Base-by-base conservation (phyloP, 2,113 vertebrate genomes). In the Pithys albifrons region DNA sequence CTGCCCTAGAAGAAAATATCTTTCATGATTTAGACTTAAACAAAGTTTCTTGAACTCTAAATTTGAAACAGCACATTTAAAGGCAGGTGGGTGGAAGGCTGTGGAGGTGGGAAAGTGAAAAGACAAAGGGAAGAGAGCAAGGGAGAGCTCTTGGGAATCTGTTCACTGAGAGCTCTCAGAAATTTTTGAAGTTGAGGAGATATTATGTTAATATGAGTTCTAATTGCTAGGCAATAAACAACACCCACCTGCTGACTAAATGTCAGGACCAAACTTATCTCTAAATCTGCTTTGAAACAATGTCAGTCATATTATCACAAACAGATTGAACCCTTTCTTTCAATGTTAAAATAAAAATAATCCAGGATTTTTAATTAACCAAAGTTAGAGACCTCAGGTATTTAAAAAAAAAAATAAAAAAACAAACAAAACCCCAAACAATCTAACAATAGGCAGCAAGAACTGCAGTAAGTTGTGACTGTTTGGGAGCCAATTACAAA, bases 211-310 rank as follows among this genome's bases (percentile, higher is more conserved):
- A 98, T 97, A 77, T 78, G n/a, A 89, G 91, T 94, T 96, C 96
- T 98, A 97, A 98, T 97, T 97, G 97, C 97, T 97, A 95, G 73
- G 97, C 97, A 95, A 97, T 97, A 98, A 98, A 98, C 97, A 97
- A 83, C 97, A 55, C 96, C 97, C 94, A 97, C 97, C 52, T 19
- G 73, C 96, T 72, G 83, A 97, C 88, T 93, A 97, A 97, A 97
- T 96, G 97, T 97, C 98, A 98, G 89, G 95, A 81, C 94, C 97
- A 96, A 96, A 96, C 73, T 96, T 83, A 29, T 96, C 96, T 92
- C 93, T 46, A 70, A 95, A 97, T 92, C 92, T 97, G 96, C 94
- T 95, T 94, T 93, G 95, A 97, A 97, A 95, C 96, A 72, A 57
- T 91, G 97, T 96, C 97, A 97, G 91, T 96, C 96, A 96, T 33